Percentiles rank a stretch among this genome's conserved stretches.
Conservation (phyloP, 2,888 invertebrate species). For the Hyalella azteca region DNA sequence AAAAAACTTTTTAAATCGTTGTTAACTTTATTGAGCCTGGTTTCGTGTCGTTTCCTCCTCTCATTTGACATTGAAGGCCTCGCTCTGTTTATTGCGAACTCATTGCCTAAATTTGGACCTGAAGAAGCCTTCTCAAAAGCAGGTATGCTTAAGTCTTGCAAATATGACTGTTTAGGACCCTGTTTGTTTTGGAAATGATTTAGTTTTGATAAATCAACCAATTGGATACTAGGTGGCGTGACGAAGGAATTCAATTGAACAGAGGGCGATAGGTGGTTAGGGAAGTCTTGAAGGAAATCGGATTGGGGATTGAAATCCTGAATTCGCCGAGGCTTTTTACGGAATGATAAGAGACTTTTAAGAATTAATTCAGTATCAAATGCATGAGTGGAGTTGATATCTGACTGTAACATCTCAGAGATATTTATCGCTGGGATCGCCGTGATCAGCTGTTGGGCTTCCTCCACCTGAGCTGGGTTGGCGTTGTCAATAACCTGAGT, state of each 20-base stretch:
- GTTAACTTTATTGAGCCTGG: not conserved
- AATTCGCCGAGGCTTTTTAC: constrained; percentile 4
- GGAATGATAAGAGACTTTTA: constrained; percentile 27
- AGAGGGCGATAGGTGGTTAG: not conserved
- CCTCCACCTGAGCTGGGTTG: not conserved
- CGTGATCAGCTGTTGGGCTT: constrained; percentile 28
- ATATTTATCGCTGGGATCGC: constrained; percentile 11
- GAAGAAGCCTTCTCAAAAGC: not conserved
- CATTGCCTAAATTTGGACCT: not conserved
- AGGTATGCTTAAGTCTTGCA: not conserved
- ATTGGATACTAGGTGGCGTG: constrained; percentile 20
- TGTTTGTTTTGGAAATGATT: constrained; percentile 29
- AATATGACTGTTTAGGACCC: not conserved
- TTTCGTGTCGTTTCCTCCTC: not conserved
- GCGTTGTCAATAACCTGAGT: constrained; percentile 36
- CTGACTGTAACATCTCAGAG: not conserved
- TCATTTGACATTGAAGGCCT: not conserved
- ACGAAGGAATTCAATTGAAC: constrained; percentile 17
- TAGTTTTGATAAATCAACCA: not conserved
- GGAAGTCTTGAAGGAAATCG: not conserved
- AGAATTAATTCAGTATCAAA: constrained; percentile 30
- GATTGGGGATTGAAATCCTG: not conserved
- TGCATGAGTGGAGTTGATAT: not conserved
- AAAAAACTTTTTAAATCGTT: not conserved
- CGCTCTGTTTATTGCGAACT: not conserved